Conservation (phyloP, 2,888 invertebrate species). For the Drosophila eohydei region DNA sequence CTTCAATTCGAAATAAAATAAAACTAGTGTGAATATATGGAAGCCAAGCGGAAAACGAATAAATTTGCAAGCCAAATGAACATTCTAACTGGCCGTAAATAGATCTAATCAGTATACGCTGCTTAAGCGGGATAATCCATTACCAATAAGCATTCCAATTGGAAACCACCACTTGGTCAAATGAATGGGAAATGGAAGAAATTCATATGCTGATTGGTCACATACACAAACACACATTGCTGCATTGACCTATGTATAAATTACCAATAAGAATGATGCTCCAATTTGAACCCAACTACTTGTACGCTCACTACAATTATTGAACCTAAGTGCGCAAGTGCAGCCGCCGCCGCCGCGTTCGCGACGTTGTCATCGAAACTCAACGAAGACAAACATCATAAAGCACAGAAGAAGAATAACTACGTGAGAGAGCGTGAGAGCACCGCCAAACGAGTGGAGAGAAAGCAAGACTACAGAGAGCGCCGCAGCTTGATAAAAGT, state of each 20-base stretch:
- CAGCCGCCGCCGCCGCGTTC: constrained; percentile 37
- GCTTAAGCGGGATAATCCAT: not conserved
- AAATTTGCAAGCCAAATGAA: not conserved
- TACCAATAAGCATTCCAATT: not conserved
- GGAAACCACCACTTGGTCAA: not conserved
- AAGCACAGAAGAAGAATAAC: constrained; percentile 24
- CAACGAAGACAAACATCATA: constrained; percentile 38
- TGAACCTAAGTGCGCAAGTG: constrained; percentile 67
- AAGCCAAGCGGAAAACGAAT: constrained; percentile 2
- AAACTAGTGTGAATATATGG: constrained; percentile 2
- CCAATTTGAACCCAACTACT: constrained; percentile 29
- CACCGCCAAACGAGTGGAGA: constrained; percentile 1
- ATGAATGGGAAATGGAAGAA: no score
- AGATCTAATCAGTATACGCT: not conserved
- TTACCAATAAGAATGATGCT: not conserved
- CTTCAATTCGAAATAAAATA: constrained; percentile 1
- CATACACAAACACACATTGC: not conserved
- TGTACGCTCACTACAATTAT: constrained; percentile 25
- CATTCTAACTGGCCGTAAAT: not conserved
- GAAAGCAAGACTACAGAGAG: constrained; percentile 21
- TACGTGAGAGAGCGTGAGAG: constrained; percentile 15
- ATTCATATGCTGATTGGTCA: not conserved
- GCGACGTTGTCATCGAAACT: constrained; percentile 37
- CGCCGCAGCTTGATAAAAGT: constrained; percentile 27
- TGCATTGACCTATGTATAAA: not conserved